Conservation (phyloP, 2,888 invertebrate genomes). For the Incurvaria masculella region DNA sequence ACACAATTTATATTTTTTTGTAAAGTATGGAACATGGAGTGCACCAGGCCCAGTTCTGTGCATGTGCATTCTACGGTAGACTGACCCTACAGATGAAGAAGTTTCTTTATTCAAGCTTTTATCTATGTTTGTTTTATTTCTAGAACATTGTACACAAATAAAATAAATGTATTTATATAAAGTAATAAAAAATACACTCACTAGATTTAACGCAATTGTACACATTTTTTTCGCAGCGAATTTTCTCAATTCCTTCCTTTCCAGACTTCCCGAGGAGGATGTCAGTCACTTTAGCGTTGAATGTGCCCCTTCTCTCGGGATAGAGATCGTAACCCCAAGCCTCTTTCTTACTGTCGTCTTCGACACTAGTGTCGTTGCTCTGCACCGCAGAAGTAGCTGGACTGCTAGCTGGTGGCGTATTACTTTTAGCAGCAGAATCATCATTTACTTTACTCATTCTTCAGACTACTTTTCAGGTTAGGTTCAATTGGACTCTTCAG, state of each 20-base stretch:
- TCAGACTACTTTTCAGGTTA: too few species aligned
- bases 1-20: too few species aligned
- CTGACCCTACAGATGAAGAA: too few species aligned
- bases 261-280: conserved; percentile 65
- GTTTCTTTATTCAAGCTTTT: too few species aligned
- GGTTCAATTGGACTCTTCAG: too few species aligned
- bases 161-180: conserved; percentile 5
- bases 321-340: conserved; percentile 79
- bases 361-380: not conserved
- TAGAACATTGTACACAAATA: too few species aligned
- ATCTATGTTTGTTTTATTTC: too few species aligned
- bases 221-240: conserved; percentile 79
- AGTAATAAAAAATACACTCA: conserved; percentile 27
- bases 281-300: conserved; percentile 51
- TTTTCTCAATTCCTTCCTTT: conserved; percentile 64
- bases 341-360: conserved; percentile 4
- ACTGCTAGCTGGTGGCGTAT: not conserved
- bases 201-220: conserved; percentile 71
- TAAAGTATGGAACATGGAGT: too few species aligned
- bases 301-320: conserved; percentile 71
- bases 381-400: not conserved
- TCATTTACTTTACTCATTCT: not conserved
- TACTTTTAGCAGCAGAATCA: not conserved
- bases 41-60: too few species aligned
- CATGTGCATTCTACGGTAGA: too few species aligned